These are phyloP conservation scores for Actinia tenebrosa DNA, from an alignment of 64 coral and sea anemone genomes.

Conservation along the genomic window DNA sequence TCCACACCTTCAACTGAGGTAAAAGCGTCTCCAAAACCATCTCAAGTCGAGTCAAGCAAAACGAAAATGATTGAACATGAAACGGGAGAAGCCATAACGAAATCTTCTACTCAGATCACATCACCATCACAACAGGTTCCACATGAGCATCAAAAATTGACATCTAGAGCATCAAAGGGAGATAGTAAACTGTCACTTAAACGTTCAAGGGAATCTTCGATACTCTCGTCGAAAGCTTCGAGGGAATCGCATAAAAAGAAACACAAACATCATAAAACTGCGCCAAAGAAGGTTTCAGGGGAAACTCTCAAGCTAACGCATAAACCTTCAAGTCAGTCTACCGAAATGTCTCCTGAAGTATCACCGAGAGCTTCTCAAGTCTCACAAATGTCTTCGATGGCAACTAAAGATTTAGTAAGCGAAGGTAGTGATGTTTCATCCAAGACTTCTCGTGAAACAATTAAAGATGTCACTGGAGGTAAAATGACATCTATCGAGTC, in stretches of 20 bases:
- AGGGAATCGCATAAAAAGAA: conserved; percentile 5
- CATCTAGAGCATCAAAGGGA: neutral
- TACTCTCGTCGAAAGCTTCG: neutral
- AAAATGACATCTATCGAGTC: neutral
- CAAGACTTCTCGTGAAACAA: neutral
- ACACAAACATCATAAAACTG: neutral
- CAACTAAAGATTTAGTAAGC: neutral
- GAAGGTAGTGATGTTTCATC: neutral
- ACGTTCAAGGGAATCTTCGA: conserved; percentile 4
- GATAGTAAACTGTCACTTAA: neutral
- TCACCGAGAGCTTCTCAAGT: neutral
- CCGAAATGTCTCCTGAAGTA: neutral
- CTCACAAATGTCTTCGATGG: neutral
- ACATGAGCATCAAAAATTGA: neutral
- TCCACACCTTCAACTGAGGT: neutral
- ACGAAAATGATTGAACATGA: neutral
- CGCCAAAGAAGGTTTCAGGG: neutral
- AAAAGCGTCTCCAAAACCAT: conserved; percentile 13
- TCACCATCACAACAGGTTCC: neutral
- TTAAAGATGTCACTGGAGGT: neutral
- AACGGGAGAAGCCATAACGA: neutral
- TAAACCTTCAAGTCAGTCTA: neutral
- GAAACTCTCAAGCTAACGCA: neutral
- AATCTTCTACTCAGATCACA: neutral
- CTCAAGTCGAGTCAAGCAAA: conserved; percentile 10